Percentiles rank a stretch among this genome's conserved stretches.
Evolutionary conservation across 2,888 invertebrate species (phyloP).

Genomic region (Blastobasis lacticolella): DNA sequence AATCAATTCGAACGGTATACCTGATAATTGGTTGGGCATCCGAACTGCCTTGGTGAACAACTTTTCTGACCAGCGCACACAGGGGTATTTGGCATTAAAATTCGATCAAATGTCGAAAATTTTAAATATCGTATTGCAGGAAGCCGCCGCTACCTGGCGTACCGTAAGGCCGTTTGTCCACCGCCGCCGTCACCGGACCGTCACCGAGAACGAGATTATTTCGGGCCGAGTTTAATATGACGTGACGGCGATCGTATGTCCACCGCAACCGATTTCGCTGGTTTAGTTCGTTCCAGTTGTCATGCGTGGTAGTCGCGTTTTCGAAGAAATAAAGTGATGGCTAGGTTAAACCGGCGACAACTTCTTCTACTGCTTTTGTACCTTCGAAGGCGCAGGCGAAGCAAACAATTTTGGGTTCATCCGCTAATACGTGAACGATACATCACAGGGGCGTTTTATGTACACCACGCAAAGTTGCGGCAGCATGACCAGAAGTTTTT

Average conservation of each 20-base stretch:
- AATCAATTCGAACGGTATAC: too few relatives aligned
- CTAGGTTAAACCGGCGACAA: slow-evolving; percentile 8
- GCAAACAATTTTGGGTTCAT: slow-evolving; percentile 1
- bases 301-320: neutral
- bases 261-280: neutral
- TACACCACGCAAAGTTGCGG: slow-evolving; percentile 7
- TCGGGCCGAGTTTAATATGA: neutral
- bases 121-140: too few relatives aligned
- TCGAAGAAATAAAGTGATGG: neutral
- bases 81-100: too few relatives aligned
- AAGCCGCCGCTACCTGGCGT: too few relatives aligned
- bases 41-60: too few relatives aligned
- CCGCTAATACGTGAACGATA: slow-evolving; percentile 4
- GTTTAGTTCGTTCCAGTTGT: neutral
- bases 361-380: slow-evolving; percentile 7
- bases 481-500: slow-evolving; percentile 5
- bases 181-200: slow-evolving; percentile 2
- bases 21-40: too few relatives aligned
- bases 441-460: slow-evolving; percentile 7
- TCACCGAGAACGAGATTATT: neutral
- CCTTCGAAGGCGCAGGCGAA: slow-evolving; percentile 9
- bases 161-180: slow-evolving; percentile 4
- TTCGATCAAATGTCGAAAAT: too few relatives aligned
- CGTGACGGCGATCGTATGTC: slow-evolving; percentile 2
- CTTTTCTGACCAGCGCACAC: too few relatives aligned